A percentile compares a stretch with the other conserved stretches of the same genome.
These are phyloP conservation scores for Aphelenchoides bicaudatus DNA, from an alignment of 2,888 invertebrate species.

Conservation along the genomic window DNA sequence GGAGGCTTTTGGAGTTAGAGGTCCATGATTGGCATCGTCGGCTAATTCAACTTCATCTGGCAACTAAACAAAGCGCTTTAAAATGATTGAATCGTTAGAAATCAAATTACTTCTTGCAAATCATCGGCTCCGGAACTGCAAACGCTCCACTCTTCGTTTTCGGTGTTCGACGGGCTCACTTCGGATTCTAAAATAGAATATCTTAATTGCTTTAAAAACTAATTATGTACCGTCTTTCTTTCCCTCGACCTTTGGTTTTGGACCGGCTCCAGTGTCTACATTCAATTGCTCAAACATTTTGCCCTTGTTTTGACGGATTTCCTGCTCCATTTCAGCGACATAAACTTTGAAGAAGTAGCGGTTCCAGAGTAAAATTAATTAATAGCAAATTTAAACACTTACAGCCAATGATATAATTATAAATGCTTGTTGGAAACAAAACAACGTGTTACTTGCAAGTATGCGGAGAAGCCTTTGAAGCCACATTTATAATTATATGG, in stretches of 20 bases:
- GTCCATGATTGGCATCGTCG: conserved; percentile 23
- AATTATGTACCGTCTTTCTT: conserved; percentile 9
- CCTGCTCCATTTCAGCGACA: conserved; percentile 48
- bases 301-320: conserved; percentile 31
- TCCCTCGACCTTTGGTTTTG: background rate
- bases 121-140: conserved; percentile 30
- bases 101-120: conserved; percentile 21
- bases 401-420: too few relatives aligned
- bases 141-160: conserved; percentile 41
- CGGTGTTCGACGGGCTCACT: conserved; percentile 27
- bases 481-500: too few relatives aligned
- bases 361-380: too few relatives aligned
- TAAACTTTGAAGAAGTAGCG: conserved; percentile 75
- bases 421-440: too few relatives aligned
- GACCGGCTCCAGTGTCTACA: conserved; percentile 29
- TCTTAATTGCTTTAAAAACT: background rate
- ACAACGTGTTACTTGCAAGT: too few relatives aligned
- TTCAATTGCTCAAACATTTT: conserved; percentile 33
- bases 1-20: conserved; percentile 29
- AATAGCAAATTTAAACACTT: too few relatives aligned
- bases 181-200: background rate
- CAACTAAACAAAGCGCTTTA: too few relatives aligned
- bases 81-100: too few relatives aligned
- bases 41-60: conserved; percentile 5
- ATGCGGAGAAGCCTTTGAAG: too few relatives aligned